A percentile compares a stretch with the other conserved stretches of the same genome.
Evolutionary conservation across 2,113 vertebrate species (phyloP).

Genomic region (Coturnix japonica): DNA sequence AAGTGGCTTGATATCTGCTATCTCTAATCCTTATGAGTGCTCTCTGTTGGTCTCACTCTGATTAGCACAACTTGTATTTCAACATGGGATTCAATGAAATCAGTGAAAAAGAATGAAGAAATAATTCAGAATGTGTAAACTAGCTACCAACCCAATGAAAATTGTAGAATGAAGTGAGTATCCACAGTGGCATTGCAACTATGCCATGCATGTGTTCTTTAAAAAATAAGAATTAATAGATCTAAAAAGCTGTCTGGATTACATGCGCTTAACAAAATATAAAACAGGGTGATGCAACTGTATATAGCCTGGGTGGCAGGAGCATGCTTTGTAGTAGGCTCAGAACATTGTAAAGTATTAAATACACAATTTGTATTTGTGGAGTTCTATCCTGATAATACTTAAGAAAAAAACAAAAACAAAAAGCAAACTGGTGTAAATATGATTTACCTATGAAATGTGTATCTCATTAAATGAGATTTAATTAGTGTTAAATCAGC

Average conservation of each 20-base stretch:
- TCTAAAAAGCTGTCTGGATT: neutral
- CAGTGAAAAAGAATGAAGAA: neutral
- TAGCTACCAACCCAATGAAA: neutral
- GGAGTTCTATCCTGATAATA: neutral
- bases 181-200: neutral
- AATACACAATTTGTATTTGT: neutral
- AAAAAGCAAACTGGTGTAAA: neutral
- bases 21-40: neutral
- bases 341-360: fast-evolving
- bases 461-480: neutral
- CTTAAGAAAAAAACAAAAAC: neutral
- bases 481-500: neutral
- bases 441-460: neutral
- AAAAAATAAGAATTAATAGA: neutral
- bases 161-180: neutral
- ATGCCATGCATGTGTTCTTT: neutral
- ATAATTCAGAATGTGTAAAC: neutral
- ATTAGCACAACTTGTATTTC: neutral
- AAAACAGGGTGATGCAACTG: neutral
- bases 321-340: neutral
- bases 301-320: neutral
- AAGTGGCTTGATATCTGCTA: too few relatives aligned
- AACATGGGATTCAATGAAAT: neutral
- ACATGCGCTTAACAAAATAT: neutral
- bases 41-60: neutral